Percentiles rank a stretch among this genome's conserved stretches.
Conservation (phyloP, 2,113 vertebrate species). For the Spheniscus mendiculus region DNA sequence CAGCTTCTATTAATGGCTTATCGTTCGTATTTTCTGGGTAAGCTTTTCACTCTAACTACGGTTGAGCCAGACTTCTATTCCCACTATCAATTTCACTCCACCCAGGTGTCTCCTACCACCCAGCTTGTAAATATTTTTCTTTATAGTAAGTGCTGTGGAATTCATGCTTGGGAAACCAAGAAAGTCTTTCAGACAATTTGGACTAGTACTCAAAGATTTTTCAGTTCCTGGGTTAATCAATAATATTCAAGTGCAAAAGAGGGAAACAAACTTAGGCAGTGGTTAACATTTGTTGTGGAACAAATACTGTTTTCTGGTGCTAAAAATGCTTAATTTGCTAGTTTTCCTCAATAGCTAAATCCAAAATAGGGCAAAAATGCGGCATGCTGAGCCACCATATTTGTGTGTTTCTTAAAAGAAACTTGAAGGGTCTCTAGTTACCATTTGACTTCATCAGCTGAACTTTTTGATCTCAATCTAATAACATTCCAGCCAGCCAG, state of each 20-base stretch:
- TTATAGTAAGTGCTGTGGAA: neutral
- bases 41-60: neutral
- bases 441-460: neutral
- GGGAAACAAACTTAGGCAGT: neutral
- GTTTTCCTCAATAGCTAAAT: neutral
- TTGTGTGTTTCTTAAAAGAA: neutral
- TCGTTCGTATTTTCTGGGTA: neutral
- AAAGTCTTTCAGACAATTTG: neutral
- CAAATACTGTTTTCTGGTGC: neutral
- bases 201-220: neutral
- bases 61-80: neutral
- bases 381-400: neutral
- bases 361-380: neutral
- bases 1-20: neutral
- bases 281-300: neutral
- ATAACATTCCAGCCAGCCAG: neutral
- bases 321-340: neutral
- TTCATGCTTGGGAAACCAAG: neutral
- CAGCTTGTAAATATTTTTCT: constrained; percentile 1
- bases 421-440: neutral
- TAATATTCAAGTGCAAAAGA: neutral
- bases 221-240: neutral
- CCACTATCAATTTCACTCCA: neutral
- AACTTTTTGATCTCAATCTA: neutral
- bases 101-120: neutral